Evolutionary conservation across 2,797 vertebrate genomes (phyloP), one percentile per base, ranked within the genome.

Genomic region (Pogoniulus pusillus): DNA sequence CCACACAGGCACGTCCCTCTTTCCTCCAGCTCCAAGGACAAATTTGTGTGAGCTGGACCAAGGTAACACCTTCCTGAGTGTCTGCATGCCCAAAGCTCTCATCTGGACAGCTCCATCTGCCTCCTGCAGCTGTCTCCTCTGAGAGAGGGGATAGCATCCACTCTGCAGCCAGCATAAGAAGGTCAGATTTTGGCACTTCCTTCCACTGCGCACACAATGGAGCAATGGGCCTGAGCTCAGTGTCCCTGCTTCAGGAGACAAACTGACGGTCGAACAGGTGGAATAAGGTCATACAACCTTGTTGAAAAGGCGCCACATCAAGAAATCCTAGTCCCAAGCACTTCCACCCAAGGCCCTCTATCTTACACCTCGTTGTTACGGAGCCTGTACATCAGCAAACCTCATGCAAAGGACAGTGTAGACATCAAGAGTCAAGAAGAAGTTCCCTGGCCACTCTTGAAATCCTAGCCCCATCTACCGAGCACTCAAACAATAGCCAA

Each of bases 231-330:
- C 51, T 58, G 73, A 85, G 65, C 47, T 55, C 29, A 0, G 2
- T 29, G 76, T 57, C 30, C 32, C 26, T 1, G 77, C 60, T 35
- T 76, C 43, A 57, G 32, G 49, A 76, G 51, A 37, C 27, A 59
- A 92, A 82, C 45, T 12, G 57, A 35, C 57, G 72, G 73, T 75
- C 55, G 79, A 71, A 37, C 91, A 85, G 82, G 91, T 94, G 93
- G 70, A 81, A 69, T 72, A 24, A 66, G 89, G 85, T 92, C 63
- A 16, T 49, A 17, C 30, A 24, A 20, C 23, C 53, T 83, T 39
- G 47, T 69, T 72, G 81, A 51, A 65, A 78, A 91, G 47, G 8
- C 19, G 3, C 57, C 1, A 3, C 51, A 27, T 29, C 47, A 4
- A 12, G 35, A 85, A 81, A 7, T 16, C 57, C 41, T 70, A 45